Evolutionary conservation across 2,888 invertebrate species (phyloP).

Genomic region (Actias luna): DNA sequence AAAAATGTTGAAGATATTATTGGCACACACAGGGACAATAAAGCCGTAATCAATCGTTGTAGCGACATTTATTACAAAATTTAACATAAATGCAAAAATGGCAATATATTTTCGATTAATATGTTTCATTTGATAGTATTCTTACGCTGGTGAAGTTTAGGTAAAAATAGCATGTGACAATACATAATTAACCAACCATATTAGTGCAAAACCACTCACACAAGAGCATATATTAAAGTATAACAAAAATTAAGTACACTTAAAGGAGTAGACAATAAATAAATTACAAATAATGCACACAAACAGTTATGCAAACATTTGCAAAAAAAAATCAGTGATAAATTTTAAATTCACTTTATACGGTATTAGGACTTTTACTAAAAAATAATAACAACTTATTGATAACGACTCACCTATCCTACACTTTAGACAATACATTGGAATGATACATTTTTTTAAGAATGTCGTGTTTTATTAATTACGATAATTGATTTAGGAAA

Average conservation of each 20-base stretch:
- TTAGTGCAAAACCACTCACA: conserved; percentile 58
- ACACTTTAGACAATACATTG: conserved; percentile 77
- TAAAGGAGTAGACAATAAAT: conserved; percentile 56
- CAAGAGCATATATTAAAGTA: conserved; percentile 49
- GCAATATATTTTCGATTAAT: conserved; percentile 68
- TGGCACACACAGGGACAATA: conserved; percentile 63
- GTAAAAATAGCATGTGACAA: conserved; percentile 41
- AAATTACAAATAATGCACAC: conserved; percentile 55
- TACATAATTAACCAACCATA: conserved; percentile 41
- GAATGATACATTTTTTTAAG: conserved; percentile 78
- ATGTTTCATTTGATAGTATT: conserved; percentile 45
- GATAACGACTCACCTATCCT: conserved; percentile 73
- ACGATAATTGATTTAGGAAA: conserved; percentile 45
- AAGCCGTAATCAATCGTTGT: conserved; percentile 56
- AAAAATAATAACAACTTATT: conserved; percentile 49
- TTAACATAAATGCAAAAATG: conserved; percentile 79
- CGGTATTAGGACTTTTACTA: conserved; percentile 28
- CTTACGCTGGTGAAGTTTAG: conserved; percentile 46
- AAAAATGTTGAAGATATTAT: conserved; percentile 28
- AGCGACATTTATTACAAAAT: conserved; percentile 57
- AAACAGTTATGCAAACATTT: conserved; percentile 69
- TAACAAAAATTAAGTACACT: conserved; percentile 57
- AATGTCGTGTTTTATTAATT: conserved; percentile 70
- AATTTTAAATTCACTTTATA: conserved; percentile 27
- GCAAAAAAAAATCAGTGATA: conserved; percentile 26